phyloP scores from a whole-genome alignment of 53 echinoderm and acorn worm genomes.

The Luidia sarsii region DNA sequence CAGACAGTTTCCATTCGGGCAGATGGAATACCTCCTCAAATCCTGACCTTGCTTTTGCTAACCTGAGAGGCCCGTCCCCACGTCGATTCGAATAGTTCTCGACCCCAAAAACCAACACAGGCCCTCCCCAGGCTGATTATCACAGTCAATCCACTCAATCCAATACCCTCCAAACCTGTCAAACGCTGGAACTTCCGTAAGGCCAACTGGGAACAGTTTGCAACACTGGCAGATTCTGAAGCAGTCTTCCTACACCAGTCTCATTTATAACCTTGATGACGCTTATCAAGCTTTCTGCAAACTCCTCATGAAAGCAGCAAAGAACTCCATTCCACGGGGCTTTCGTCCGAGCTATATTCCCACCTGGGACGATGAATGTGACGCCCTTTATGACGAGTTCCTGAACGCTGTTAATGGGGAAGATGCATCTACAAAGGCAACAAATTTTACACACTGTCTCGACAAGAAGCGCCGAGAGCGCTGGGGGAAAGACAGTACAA shows the following conservation, averaged over 20 bases:
- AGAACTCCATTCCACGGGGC: slow-evolving; percentile 36
- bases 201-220: slow-evolving; percentile 47
- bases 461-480: too few species aligned
- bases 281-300: slow-evolving; percentile 49
- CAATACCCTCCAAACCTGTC: slow-evolving; percentile 26
- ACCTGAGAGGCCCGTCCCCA: slow-evolving; percentile 28
- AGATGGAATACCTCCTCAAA: slow-evolving; percentile 48
- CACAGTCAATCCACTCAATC: slow-evolving; percentile 18
- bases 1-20: slow-evolving; percentile 41
- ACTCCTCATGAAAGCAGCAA: slow-evolving; percentile 33
- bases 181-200: slow-evolving; percentile 52
- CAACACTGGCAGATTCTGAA: slow-evolving; percentile 28
- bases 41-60: slow-evolving; percentile 48
- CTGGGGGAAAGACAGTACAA: slow-evolving; percentile 55
- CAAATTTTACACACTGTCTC: slow-evolving; percentile 46
- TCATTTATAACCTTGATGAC: slow-evolving; percentile 20
- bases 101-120: slow-evolving; percentile 30
- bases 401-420: slow-evolving; percentile 10
- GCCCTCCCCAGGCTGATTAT: too few species aligned
- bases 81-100: slow-evolving; percentile 33
- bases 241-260: slow-evolving; percentile 2
- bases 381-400: slow-evolving; percentile 19
- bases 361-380: slow-evolving; percentile 33
- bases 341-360: too few species aligned
- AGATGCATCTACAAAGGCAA: slow-evolving; percentile 16